phyloP scores from a whole-genome alignment of 2,113 vertebrate species.

The Alligator sinensis region DNA sequence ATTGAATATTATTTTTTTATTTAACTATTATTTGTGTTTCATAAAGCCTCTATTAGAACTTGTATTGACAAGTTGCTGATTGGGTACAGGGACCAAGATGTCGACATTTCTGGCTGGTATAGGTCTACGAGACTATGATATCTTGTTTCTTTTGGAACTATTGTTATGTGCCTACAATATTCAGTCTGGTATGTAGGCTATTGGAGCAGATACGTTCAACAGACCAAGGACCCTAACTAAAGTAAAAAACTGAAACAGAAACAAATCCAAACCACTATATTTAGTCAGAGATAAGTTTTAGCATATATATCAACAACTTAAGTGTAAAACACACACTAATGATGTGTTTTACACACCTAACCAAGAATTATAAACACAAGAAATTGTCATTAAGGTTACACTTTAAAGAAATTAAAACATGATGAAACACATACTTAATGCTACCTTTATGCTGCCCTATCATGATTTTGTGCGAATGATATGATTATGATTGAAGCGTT shows the following conservation, averaged over 20 bases:
- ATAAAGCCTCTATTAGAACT: neutral
- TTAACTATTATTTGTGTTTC: neutral
- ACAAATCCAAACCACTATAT: neutral
- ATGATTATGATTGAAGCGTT: conserved; percentile 21
- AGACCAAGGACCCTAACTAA: no score
- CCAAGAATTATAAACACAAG: conserved; percentile 27
- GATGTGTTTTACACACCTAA: conserved; percentile 1
- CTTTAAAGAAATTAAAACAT: neutral
- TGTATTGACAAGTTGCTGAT: neutral
- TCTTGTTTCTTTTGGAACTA: neutral
- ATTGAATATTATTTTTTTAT: neutral
- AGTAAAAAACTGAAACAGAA: neutral
- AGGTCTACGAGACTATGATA: neutral
- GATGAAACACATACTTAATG: neutral
- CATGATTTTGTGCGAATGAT: neutral
- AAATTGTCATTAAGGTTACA: conserved; percentile 18
- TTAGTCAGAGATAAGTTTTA: neutral
- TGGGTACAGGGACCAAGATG: neutral
- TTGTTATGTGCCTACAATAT: neutral
- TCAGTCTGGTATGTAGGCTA: no score
- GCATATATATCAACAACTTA: neutral
- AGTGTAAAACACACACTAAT: conserved; percentile 22
- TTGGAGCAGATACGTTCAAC: no score
- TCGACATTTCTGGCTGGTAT: neutral
- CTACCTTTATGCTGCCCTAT: no score